A percentile compares a stretch with the other conserved stretches of the same genome.
Evolutionary conservation across 1,140 invertebrate genomes (phyloP).

Genomic region (Eubasilissa regina): DNA sequence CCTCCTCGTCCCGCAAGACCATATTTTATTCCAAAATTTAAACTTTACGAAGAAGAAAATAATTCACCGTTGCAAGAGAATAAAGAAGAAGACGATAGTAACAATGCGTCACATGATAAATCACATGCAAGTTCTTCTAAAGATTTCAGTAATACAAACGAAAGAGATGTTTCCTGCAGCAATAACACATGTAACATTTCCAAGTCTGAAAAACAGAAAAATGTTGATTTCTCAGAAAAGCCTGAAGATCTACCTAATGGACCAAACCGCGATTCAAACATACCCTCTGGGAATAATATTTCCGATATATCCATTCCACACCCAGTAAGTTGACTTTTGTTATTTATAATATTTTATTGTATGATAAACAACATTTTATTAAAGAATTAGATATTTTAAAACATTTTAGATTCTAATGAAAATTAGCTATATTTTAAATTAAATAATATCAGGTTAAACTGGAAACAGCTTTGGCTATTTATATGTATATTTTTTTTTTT

Average conservation of each 20-base stretch:
- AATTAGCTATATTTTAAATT: no score
- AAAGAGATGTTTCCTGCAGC: constrained; percentile 22
- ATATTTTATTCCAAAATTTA: constrained; percentile 43
- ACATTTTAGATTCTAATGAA: no score
- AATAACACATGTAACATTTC: background rate
- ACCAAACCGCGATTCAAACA: background rate
- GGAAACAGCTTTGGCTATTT: no score
- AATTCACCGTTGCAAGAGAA: background rate
- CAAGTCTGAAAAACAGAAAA: background rate
- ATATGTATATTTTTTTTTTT: no score
- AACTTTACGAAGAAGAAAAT: constrained; percentile 37
- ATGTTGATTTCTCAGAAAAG: background rate
- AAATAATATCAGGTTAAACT: no score
- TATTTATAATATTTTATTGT: background rate
- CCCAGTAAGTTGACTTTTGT: constrained; percentile 7
- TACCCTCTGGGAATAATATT: constrained; percentile 6
- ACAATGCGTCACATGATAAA: background rate
- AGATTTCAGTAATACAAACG: background rate
- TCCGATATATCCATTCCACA: constrained; percentile 8
- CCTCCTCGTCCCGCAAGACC: constrained; percentile 38
- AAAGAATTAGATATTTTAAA: no score
- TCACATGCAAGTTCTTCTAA: background rate
- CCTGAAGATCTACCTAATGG: background rate
- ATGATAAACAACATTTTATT: no score
- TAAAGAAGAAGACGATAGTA: constrained; percentile 15